A percentile compares a stretch with the other conserved stretches of the same genome.
Evolutionary conservation across 2,888 invertebrate genomes (phyloP).

Genomic region (Limnephilus rhombicus): DNA sequence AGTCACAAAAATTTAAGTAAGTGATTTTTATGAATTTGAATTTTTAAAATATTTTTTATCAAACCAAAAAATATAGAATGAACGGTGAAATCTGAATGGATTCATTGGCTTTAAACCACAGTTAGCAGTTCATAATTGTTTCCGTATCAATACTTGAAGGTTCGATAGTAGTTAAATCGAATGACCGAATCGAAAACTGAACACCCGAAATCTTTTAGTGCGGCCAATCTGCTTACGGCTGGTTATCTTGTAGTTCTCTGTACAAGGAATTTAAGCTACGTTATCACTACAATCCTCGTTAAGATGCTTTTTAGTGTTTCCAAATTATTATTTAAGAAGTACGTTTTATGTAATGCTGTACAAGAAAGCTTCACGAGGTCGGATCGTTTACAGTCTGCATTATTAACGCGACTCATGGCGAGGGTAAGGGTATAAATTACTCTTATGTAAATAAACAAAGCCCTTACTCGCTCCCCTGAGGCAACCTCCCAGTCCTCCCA

Average conservation of each 20-base stretch:
- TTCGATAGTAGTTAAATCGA: no score
- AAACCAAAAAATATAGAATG: no score
- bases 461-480: conserved; percentile 26
- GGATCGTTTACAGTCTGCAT: conserved; percentile 49
- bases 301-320: conserved; percentile 30
- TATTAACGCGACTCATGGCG: conserved; percentile 35
- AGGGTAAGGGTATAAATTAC: conserved; percentile 44
- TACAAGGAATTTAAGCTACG: background rate
- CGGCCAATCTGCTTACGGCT: background rate
- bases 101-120: no score
- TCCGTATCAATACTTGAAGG: no score
- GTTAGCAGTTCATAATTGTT: no score
- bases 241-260: background rate
- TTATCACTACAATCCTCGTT: conserved; percentile 18
- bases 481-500: background rate
- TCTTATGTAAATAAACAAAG: conserved; percentile 52
- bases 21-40: no score
- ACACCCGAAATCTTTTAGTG: no score
- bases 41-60: no score
- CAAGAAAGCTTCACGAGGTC: conserved; percentile 9
- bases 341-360: conserved; percentile 19
- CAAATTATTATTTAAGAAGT: conserved; percentile 12
- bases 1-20: no score
- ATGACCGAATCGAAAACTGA: no score
- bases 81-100: no score